Base-by-base conservation (phyloP, 1,140 invertebrate genomes). In the Drosophila repletoides region DNA sequence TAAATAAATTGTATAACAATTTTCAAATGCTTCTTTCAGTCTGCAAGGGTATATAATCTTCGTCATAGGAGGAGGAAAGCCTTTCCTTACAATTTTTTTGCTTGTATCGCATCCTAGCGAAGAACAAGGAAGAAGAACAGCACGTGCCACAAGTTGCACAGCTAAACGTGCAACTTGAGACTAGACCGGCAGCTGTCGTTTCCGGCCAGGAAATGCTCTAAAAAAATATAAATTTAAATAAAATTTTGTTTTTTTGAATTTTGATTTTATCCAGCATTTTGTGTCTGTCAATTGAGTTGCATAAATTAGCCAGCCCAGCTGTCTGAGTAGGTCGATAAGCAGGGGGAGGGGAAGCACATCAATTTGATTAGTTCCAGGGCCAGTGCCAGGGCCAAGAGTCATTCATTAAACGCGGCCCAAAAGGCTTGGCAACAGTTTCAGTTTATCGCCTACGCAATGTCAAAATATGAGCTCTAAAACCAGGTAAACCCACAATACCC, bases 371-470 rank as follows among this genome's bases (percentile, higher is more conserved):
- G 79, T 83, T 70, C 55, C 71, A 40, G 51, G 51, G 36, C 45
- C 46, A 51, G 33, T 9, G 61, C 17, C 45, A 55, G 33, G 53
- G 67, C 48, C 21, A 43, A 41, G 53, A 80, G 70, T 74, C 77
- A 74, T 83, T 84, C 70, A 83, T 83, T 84, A 79, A 84, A 60
- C 22, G 60, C n/a, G 72, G 70, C 68, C 70, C 63, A 38, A 43
- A 53, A 58, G 77, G 77, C 72, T 68, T 68, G 66, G 45, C 64
- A 33, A 21, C 31, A 34, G 21, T 15, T 24, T 51, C 15, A 2
- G 33, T 14, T 29, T 10, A 38, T 12, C 79, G 65, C 77, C 77
- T 70, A 83, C 77, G 77, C 77, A 76, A 53, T 83, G 76, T 75
- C 76, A 74, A 65, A 79, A 52, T 49, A 45, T 29, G 24, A 22